Base-by-base conservation (phyloP, 2,888 invertebrate genomes). In the Sinhomidia bicolor region DNA sequence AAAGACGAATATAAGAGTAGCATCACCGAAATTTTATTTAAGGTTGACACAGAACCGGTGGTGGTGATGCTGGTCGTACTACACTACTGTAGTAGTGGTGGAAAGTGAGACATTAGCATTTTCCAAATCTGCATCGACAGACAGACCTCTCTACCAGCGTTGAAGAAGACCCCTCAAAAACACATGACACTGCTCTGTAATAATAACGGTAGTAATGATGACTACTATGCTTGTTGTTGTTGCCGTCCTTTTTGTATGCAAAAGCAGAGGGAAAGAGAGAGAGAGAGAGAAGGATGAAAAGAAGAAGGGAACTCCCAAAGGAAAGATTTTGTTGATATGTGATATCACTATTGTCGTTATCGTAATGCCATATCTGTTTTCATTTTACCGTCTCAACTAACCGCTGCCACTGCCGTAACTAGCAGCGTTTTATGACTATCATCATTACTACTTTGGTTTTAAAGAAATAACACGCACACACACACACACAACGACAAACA, bases 291-390 rank as follows among this genome's bases (percentile, higher is more conserved):
- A 44, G 51, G 32, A 36, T 36, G 36, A 36, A 36, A 7, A 76
- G 36, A 20, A 60, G 74, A 60, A 74, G 81, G 71, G 65, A 88
- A 83, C 65, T 88, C 88, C 88, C 88, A 41, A 68, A 88, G 88
- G 88, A 79, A 88, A 88, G 88, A 88, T 88, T 88, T 79, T 57
- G 79, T 78, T 83, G 88, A 88, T 88, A 83, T 88, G 88, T 82
- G 88, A 83, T 88, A 88, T 79, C 79, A 57, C 83, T 71, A 29
- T 47, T 83, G 88, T 51, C 83, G 83, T 83, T 88, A 88, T 83
- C 83, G 47, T 88, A 86, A 80, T 76, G 20, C 74, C 57, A 14
- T 74, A 84, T 84, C 84, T 84, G 60, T 47, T 82, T 82, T 47
- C 68, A 80, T 80, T 80, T 62, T 54, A 76, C 54, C 62, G 32